phyloP scores from a whole-genome alignment of 1,140 invertebrate species.

The Apis mellifera region Amel_HAv3.1 CM009938.2:5735001-5735500 shows the following conservation, averaged over 20 bases:
- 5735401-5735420: conserved; percentile 29
- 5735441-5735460: not conserved
- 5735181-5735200: conserved; percentile 41
- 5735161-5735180: conserved; percentile 1
- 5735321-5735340: conserved; percentile 24
- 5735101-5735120: too few relatives aligned
- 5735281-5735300: conserved; percentile 10
- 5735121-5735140: not conserved
- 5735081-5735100: too few relatives aligned
- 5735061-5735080: too few relatives aligned
- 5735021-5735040: too few relatives aligned
- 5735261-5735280: conserved; percentile 35
- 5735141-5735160: not conserved
- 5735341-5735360: not conserved
- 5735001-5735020: too few relatives aligned
- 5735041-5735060: too few relatives aligned
- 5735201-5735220: conserved; percentile 19
- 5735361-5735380: conserved; percentile 19
- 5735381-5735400: conserved; percentile 8
- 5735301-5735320: conserved; percentile 14
- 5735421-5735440: conserved; percentile 22
- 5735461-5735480: not conserved
- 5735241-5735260: conserved; percentile 52
- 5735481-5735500: not conserved
- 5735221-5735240: conserved; percentile 41